phyloP scores from a whole-genome alignment of 2,888 invertebrate genomes.

The Oxycera nigricornis region DNA sequence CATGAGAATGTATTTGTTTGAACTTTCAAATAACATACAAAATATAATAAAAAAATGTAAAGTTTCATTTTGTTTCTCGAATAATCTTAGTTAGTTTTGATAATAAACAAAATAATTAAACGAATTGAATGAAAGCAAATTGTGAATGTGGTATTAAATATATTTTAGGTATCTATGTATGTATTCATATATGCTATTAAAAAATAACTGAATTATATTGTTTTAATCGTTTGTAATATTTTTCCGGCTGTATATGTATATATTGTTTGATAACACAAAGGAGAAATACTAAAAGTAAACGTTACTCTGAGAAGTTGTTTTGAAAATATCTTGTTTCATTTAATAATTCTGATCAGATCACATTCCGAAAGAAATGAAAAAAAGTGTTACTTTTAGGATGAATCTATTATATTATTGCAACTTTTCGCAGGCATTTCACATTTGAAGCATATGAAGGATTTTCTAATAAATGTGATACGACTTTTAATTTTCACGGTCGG shows the following conservation, averaged over 20 bases:
- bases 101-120: neutral
- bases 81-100: conserved; percentile 23
- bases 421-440: too few species aligned
- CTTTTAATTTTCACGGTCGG: too few species aligned
- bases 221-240: conserved; percentile 24
- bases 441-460: too few species aligned
- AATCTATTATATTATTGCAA: too few species aligned
- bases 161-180: conserved; percentile 23
- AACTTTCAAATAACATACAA: neutral
- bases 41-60: neutral
- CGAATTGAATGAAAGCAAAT: conserved; percentile 3
- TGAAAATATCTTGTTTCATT: too few species aligned
- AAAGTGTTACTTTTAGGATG: too few species aligned
- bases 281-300: conserved; percentile 20
- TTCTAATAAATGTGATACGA: too few species aligned
- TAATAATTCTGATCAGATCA: too few species aligned
- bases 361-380: too few species aligned
- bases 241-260: neutral
- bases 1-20: neutral
- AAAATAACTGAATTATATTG: conserved; percentile 32
- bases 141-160: conserved; percentile 21
- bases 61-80: neutral
- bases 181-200: conserved; percentile 10
- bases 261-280: conserved; percentile 16
- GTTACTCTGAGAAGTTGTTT: conserved; percentile 25